Evolutionary conservation across 2,113 vertebrate genomes (phyloP).

Genomic region (Albula goreensis): DNA sequence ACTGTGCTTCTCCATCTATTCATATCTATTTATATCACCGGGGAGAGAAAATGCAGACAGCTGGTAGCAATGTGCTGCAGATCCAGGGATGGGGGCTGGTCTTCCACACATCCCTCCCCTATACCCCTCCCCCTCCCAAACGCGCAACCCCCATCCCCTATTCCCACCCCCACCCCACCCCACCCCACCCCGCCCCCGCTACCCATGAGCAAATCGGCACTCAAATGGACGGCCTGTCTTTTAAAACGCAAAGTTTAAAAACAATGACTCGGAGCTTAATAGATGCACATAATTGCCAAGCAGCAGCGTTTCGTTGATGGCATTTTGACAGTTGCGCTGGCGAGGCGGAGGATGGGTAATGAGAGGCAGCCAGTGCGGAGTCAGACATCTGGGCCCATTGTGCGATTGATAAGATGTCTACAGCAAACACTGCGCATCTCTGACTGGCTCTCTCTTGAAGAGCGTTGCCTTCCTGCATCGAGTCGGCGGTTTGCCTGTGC

Average conservation of each 20-base stretch:
- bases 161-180: not conserved
- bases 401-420: slow-evolving; percentile 19
- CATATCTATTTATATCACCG: not conserved
- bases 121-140: not conserved
- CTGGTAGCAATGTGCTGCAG: not conserved
- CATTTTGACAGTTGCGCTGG: slow-evolving; percentile 49
- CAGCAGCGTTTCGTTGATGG: slow-evolving; percentile 44
- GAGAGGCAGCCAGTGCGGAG: slow-evolving; percentile 2
- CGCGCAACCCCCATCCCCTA: not conserved
- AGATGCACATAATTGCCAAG: slow-evolving; percentile 58
- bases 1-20: not conserved
- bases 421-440: not conserved
- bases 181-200: not conserved
- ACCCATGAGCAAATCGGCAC: not conserved
- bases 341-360: slow-evolving; percentile 32
- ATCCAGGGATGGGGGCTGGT: not conserved
- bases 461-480: not conserved
- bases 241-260: slow-evolving; percentile 4
- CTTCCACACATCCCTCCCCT: not conserved
- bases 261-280: slow-evolving; percentile 25
- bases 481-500: not conserved
- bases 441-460: not conserved
- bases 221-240: not conserved
- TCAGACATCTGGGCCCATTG: slow-evolving; percentile 14
- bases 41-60: not conserved